phyloP scores from a whole-genome alignment of 2,113 vertebrate species.

The Syngnathus scovelli region DNA sequence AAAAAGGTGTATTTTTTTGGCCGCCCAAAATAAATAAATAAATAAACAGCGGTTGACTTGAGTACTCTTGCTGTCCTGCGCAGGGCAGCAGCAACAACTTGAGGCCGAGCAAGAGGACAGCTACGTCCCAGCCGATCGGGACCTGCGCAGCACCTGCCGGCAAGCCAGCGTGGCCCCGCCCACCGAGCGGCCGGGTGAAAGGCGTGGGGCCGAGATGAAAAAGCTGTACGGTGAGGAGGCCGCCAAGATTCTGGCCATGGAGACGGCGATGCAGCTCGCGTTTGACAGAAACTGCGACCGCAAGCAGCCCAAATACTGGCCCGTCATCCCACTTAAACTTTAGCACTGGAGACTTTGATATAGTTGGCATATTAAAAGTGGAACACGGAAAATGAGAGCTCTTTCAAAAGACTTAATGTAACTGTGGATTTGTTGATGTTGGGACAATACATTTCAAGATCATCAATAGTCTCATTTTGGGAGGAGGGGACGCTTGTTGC shows the following conservation, averaged over 20 bases:
- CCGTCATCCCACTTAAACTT: slow-evolving; percentile 88
- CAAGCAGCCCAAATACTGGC: slow-evolving; percentile 93
- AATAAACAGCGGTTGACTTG: not conserved
- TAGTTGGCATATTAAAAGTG: not conserved
- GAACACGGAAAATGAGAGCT: not conserved
- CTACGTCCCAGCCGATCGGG: slow-evolving; percentile 83
- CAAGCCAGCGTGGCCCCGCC: slow-evolving; percentile 71
- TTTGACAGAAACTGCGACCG: slow-evolving; percentile 88
- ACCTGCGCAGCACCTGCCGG: slow-evolving; percentile 63
- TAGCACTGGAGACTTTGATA: slow-evolving; percentile 43
- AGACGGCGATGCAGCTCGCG: slow-evolving; percentile 86
- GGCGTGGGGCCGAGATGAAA: slow-evolving; percentile 83
- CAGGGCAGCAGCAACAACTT: slow-evolving; percentile 86
- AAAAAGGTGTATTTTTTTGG: no score
- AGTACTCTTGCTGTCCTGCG: not conserved
- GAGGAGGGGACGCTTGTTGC: not conserved
- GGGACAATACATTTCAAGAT: not conserved
- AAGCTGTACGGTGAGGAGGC: slow-evolving; percentile 80
- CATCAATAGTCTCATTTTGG: not conserved
- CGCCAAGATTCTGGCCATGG: slow-evolving; percentile 87
- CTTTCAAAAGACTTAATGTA: not conserved
- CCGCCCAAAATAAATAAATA: no score
- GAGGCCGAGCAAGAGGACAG: slow-evolving; percentile 72
- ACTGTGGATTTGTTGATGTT: not conserved
- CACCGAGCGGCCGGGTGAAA: slow-evolving; percentile 77